Evolutionary conservation across 1,140 invertebrate species (phyloP), one percentile per base, ranked within the genome.

Genomic region (Lepidurus arcticus): DNA sequence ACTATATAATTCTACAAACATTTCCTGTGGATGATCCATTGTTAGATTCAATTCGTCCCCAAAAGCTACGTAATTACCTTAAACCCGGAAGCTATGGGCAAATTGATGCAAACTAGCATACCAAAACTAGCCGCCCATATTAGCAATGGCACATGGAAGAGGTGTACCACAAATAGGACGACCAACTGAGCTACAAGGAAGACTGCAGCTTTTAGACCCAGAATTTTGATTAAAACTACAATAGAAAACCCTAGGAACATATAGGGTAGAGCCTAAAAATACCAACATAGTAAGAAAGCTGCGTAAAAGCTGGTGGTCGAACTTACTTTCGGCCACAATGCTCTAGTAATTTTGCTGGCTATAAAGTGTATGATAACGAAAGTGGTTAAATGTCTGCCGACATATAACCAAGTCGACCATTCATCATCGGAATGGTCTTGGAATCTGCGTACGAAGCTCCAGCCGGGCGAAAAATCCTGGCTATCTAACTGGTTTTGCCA

Each of bases 341-440:
- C 45, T 26, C 26, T n/a, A 76, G 78, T 80, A 16, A 82, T 76
- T 74, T 83, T 82, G 43, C 82, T 82, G 16, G 86, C 73, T 21
- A 86, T 6, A 74, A 86, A 45, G 79, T 88, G 87, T 16, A 84
- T 26, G 42, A 84, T 74, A 77, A 86, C 81, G 84, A 85, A 88
- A 16, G 85, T 84, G 44, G 82, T 81, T 73, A 86, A 76, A 80
- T 79, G 83, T 44, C 79, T 81, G 11, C 88, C 79, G 1, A 88
- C 81, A 43, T 84, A 84, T 42, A 84, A 84, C 81, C 86, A 88
- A 3, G 84, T 83, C 79, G 82, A 82, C 88, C 88, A 89, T 84
- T 90, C 89, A 78, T 85, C 81, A 83, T 90, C 88, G 5, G 86
- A 83, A 47, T 82, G 79, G 81, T 89, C 88, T 80, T 84, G 83